Conservation (phyloP, 2,888 invertebrate species). For the Ennomos fuscantarius region DNA sequence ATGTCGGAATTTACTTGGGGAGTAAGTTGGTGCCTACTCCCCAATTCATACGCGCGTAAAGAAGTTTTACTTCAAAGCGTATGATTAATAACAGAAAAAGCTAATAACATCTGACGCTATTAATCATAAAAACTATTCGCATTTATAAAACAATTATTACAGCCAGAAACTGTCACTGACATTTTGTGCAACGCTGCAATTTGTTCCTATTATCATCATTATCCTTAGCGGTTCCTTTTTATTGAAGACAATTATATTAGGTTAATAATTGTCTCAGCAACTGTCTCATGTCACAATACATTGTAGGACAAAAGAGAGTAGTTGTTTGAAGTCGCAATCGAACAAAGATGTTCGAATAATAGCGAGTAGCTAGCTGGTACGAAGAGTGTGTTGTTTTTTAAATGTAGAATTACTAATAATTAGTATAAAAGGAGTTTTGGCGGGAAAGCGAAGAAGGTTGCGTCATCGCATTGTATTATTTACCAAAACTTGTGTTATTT, state of each 20-base stretch:
- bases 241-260: slow-evolving; percentile 17
- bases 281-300: slow-evolving; percentile 34
- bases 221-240: slow-evolving; percentile 18
- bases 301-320: slow-evolving; percentile 19
- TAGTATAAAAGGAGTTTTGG: too few species aligned
- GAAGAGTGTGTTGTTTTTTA: slow-evolving; percentile 8
- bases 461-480: too few species aligned
- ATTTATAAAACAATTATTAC: slow-evolving; percentile 19
- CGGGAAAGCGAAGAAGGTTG: too few species aligned
- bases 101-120: slow-evolving; percentile 1
- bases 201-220: slow-evolving; percentile 10
- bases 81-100: not conserved
- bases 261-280: slow-evolving; percentile 27
- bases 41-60: too few species aligned
- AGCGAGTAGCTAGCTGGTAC: not conserved
- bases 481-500: too few species aligned
- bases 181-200: slow-evolving; percentile 20
- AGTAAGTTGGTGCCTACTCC: too few species aligned
- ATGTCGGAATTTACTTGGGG: too few species aligned
- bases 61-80: too few species aligned
- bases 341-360: slow-evolving; percentile 18
- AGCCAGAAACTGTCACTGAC: slow-evolving; percentile 12
- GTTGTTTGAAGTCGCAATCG: slow-evolving; percentile 14
- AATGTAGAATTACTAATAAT: slow-evolving; percentile 6
- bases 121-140: not conserved